These are phyloP conservation scores for Halcyon leucocephala DNA, from an alignment of 2,797 vertebrate species.

Conservation along the genomic window DNA sequence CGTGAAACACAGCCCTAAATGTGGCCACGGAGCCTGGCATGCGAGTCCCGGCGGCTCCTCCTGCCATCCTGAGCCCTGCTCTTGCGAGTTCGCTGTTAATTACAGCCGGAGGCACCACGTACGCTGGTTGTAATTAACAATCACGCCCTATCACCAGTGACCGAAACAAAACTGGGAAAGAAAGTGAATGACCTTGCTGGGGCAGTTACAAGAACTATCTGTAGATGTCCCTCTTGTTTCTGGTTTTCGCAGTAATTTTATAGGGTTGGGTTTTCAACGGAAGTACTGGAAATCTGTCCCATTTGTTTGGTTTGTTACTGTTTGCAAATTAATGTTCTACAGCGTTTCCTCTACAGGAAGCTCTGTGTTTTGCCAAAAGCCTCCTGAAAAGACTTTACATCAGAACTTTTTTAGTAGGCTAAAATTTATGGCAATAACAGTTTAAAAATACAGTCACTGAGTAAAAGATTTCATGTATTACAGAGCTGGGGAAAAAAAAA, in stretches of 20 bases:
- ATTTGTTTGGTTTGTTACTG: not conserved
- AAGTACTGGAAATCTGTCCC: not conserved
- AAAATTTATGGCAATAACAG: not conserved
- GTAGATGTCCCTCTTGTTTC: slow-evolving; percentile 52
- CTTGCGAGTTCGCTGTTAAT: not conserved
- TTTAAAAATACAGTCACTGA: not conserved
- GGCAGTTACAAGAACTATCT: not conserved
- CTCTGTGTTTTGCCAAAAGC: not conserved
- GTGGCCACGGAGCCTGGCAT: not conserved
- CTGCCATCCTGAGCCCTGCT: not conserved
- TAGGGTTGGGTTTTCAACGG: fast-evolving
- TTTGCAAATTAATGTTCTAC: not conserved
- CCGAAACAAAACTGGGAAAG: not conserved
- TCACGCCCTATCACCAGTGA: not conserved
- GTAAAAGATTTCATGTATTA: not conserved
- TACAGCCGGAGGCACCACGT: not conserved
- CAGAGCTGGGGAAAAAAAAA: not conserved
- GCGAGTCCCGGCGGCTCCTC: not conserved
- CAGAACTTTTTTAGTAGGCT: not conserved
- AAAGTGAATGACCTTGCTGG: not conserved
- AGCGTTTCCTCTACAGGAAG: not conserved
- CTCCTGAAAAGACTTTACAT: not conserved
- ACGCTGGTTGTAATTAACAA: not conserved
- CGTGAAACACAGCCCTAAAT: not conserved
- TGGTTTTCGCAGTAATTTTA: not conserved